Evolutionary conservation across 2,888 invertebrate species (phyloP).

Genomic region (Drosophila subsilvestris): DNA sequence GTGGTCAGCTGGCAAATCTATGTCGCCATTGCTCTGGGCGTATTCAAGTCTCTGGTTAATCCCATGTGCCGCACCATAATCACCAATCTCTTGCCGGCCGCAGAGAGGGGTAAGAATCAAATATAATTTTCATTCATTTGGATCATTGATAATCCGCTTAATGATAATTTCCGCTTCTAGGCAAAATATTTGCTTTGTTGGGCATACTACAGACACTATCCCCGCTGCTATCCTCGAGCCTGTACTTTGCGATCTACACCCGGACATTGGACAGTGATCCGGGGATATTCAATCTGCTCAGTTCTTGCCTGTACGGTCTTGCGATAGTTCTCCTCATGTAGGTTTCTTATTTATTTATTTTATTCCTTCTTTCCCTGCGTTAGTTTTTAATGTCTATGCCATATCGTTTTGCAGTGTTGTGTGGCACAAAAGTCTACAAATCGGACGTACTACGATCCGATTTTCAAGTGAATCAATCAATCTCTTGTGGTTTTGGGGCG

Average conservation of each 20-base stretch:
- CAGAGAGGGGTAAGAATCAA: conserved; percentile 81
- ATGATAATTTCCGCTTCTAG: conserved; percentile 73
- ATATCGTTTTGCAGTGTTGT: conserved; percentile 61
- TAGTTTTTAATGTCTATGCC: background rate
- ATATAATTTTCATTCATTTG: background rate
- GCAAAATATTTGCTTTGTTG: conserved; percentile 88
- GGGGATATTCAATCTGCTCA: conserved; percentile 86
- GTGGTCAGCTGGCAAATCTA: conserved; percentile 78
- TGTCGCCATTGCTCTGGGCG: conserved; percentile 73
- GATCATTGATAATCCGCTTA: background rate
- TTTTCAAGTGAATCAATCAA: conserved; percentile 53
- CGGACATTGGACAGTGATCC: conserved; percentile 86
- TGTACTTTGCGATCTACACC: conserved; percentile 88
- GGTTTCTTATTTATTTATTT: conserved; percentile 4
- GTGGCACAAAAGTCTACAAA: conserved; percentile 58
- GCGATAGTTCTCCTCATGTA: conserved; percentile 69
- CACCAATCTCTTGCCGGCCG: conserved; percentile 73
- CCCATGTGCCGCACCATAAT: conserved; percentile 82
- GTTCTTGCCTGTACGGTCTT: conserved; percentile 80
- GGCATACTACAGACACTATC: conserved; percentile 87
- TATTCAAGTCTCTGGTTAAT: conserved; percentile 75
- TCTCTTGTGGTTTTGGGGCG: too few species aligned
- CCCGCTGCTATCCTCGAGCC: conserved; percentile 86
- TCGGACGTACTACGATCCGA: conserved; percentile 55
- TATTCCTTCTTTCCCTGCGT: background rate